phyloP scores from a whole-genome alignment of 64 coral and sea anemone genomes.

The Platygyra sinensis region DNA sequence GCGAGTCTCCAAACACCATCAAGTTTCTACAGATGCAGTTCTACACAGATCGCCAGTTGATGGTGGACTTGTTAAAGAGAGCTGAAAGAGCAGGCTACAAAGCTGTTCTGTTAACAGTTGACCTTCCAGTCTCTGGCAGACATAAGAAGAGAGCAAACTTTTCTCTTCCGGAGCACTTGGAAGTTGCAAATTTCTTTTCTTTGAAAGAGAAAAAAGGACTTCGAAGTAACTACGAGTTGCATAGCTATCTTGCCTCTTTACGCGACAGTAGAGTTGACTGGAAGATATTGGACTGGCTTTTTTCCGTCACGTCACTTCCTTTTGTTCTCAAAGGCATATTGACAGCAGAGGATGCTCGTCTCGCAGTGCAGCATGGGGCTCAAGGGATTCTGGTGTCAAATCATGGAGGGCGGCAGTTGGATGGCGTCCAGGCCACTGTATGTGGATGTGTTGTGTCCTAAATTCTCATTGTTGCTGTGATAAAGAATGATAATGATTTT shows the following conservation, averaged over 20 bases:
- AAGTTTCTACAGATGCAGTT: conserved; percentile 36
- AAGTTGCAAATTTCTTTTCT: conserved; percentile 26
- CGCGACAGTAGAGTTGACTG: conserved; percentile 15
- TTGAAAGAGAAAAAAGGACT: neutral
- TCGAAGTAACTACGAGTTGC: neutral
- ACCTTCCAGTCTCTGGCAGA: neutral
- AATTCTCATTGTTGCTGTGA: too few relatives aligned
- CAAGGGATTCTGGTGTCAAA: conserved; percentile 71
- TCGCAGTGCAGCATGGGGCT: conserved; percentile 64
- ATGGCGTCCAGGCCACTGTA: conserved; percentile 68
- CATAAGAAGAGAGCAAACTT: conserved; percentile 8
- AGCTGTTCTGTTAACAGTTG: neutral
- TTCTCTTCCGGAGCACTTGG: neutral
- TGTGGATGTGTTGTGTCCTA: neutral
- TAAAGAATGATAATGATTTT: too few relatives aligned
- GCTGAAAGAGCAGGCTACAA: conserved; percentile 19
- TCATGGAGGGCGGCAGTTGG: conserved; percentile 70
- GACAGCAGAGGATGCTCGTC: conserved; percentile 65
- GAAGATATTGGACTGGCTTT: conserved; percentile 48
- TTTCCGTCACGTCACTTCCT: conserved; percentile 33
- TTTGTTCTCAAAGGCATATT: conserved; percentile 51
- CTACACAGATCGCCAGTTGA: conserved; percentile 12
- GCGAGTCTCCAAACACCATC: conserved; percentile 10
- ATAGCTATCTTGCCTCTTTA: neutral
- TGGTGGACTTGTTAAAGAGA: conserved; percentile 3